These are phyloP conservation scores for Scaeva pyrastri DNA, from an alignment of 2,888 invertebrate species.

Conservation along the genomic window DNA sequence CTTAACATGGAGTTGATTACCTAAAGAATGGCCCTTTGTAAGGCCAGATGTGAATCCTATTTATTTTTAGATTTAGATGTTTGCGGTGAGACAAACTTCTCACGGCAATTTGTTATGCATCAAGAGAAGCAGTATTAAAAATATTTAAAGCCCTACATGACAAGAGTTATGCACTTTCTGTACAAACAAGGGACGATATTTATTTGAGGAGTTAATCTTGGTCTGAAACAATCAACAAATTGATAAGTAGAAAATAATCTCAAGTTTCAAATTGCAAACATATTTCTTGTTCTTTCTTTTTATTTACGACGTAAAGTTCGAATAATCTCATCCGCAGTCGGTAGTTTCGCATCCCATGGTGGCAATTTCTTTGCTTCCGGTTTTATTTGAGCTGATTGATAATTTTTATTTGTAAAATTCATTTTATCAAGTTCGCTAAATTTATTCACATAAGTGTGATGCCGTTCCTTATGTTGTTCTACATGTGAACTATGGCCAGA, in stretches of 20 bases:
- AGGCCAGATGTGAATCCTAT: too few species aligned
- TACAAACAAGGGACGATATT: too few species aligned
- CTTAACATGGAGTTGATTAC: too few species aligned
- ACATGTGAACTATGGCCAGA: constrained; percentile 5
- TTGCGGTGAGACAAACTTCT: too few species aligned
- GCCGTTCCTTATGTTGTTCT: neutral
- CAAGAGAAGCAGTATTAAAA: too few species aligned
- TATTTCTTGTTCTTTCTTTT: neutral
- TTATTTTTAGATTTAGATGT: too few species aligned
- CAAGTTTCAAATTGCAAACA: neutral
- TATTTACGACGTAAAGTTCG: constrained; percentile 24
- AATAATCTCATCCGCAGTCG: constrained; percentile 55
- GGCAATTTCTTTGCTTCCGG: constrained; percentile 25
- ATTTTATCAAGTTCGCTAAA: constrained; percentile 40
- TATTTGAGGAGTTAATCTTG: too few species aligned
- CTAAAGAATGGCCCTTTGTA: too few species aligned
- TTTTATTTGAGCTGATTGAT: neutral
- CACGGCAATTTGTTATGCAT: too few species aligned
- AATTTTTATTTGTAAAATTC: neutral
- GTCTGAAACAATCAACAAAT: neutral
- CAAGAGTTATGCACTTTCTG: too few species aligned
- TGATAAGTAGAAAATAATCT: neutral
- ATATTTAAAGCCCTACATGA: too few species aligned
- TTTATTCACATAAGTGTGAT: constrained; percentile 48
- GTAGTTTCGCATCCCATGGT: constrained; percentile 42